Base-by-base conservation (phyloP, 2,888 invertebrate species). In the Chrysomela aeneicollis region DNA sequence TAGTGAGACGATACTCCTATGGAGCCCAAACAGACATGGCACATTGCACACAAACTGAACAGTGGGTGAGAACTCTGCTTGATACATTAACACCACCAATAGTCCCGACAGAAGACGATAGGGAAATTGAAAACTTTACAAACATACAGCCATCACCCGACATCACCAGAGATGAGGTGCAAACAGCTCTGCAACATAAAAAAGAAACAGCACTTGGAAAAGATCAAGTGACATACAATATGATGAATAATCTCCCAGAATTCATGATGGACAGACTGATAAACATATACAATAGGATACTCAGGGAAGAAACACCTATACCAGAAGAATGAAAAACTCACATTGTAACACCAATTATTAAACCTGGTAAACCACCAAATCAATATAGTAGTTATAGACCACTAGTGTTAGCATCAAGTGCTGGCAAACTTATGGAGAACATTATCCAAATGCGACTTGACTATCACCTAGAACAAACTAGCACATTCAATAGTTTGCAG, bases 321-420 rank as follows among this genome's bases (percentile, higher is more conserved):
- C 59, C 66, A 4, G 46, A 54, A 35, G 32, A 62, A 5, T 66
- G 59, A 63, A 63, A 55, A 54, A 42, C 52, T 21, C 55, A 63
- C 18, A 47, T 54, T 5, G 37, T 61, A 12, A 18, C 30, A 17
- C 61, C 61, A 15, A 19, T 58, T 4, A 15, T 58, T 1, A 59
- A 63, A 26, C 51, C 17, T 10, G 52, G 52, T 10, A 50, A 50
- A 26, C 42, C 50, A 12, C 42, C 58, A 1, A 17, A 12, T 10
- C 17, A 18, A 0, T 15, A 51, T 21, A 46, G 12, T 10, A 46
- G 18, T 1, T 57, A 62, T 22, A 47, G 61, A 17, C 61, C 61
- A 21, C 30, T 64, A 49, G 53, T 57, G 1, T 26, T 64, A 19
- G 1, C 49, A 10, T 49, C 49, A 1, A 12, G 19, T 9, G 9